Evolutionary conservation across 2,888 invertebrate species (phyloP).

Genomic region (Drosophila sordidapex): DNA sequence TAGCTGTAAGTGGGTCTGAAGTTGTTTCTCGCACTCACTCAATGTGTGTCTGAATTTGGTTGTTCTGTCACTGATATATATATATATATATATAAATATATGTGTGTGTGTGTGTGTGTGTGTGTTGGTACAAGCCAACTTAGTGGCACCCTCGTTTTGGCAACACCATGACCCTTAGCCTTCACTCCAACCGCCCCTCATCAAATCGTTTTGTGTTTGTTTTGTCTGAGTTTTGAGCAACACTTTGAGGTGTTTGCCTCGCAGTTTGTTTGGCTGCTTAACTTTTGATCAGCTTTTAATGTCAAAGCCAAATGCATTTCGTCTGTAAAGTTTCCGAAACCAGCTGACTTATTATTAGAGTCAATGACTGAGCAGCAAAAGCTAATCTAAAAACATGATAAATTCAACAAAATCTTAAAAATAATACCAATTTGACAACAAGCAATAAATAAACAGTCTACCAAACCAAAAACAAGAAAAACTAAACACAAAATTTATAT

Average conservation of each 20-base stretch:
- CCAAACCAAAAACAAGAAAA: constrained; percentile 20
- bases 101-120: neutral
- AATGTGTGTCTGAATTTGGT: constrained; percentile 11
- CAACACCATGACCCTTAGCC: constrained; percentile 7
- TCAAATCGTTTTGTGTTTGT: constrained; percentile 53
- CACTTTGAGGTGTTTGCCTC: constrained; percentile 55
- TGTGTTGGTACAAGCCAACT: constrained; percentile 49
- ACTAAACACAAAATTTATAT: constrained; percentile 30
- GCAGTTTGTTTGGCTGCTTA: constrained; percentile 61
- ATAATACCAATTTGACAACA: neutral
- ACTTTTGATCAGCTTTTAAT: constrained; percentile 77
- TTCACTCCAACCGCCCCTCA: neutral
- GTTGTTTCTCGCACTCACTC: constrained; percentile 7
- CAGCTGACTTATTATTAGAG: constrained; percentile 37
- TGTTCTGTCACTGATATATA: constrained; percentile 23
- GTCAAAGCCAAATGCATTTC: constrained; percentile 67
- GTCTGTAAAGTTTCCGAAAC: constrained; percentile 69
- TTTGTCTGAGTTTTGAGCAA: constrained; percentile 48
- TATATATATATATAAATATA: neutral
- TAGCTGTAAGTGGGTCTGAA: constrained; percentile 30
- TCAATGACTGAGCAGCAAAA: constrained; percentile 6
- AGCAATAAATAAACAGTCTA: neutral
- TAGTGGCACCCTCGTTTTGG: constrained; percentile 56
- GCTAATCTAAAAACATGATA: constrained; percentile 13
- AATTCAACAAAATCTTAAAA: constrained; percentile 15